Evolutionary conservation across 2,113 vertebrate genomes (phyloP).

Genomic region (Chaetodon auriga): DNA sequence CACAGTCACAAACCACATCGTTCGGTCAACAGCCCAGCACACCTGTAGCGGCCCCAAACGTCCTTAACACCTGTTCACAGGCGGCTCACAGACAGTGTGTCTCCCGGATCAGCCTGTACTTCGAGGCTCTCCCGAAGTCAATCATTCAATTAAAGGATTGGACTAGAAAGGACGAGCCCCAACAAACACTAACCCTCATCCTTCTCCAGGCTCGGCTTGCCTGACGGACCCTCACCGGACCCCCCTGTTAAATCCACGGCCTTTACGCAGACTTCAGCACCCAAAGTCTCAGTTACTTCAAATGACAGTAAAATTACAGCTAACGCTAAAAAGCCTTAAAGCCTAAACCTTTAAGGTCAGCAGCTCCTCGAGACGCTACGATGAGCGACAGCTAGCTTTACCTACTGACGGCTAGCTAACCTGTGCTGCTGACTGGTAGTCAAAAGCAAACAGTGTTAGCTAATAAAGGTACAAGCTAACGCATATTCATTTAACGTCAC

Average conservation of each 20-base stretch:
- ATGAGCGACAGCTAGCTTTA: neutral
- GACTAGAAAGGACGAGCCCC: neutral
- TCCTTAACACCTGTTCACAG: neutral
- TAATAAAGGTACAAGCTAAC: neutral
- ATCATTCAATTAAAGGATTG: slow-evolving; percentile 74
- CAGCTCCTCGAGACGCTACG: too few species aligned
- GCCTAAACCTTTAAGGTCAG: too few species aligned
- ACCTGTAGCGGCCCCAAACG: neutral
- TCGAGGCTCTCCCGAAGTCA: slow-evolving; percentile 37
- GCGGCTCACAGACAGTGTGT: neutral
- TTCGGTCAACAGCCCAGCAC: neutral
- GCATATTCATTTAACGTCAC: too few species aligned
- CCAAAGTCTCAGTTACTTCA: too few species aligned
- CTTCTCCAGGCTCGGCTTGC: neutral
- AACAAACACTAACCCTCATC: neutral
- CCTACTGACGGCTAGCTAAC: neutral
- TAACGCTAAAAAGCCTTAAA: neutral
- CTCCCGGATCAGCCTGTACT: slow-evolving; percentile 40
- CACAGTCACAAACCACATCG: neutral
- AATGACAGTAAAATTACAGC: neutral
- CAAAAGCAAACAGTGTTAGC: rapidly evolving
- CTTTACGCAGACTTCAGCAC: too few species aligned
- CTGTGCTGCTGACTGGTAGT: too few species aligned
- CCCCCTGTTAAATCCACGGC: neutral
- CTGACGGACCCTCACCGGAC: neutral